Conservation (phyloP, 1,140 invertebrate genomes). For the Riptortus pedestris region DNA sequence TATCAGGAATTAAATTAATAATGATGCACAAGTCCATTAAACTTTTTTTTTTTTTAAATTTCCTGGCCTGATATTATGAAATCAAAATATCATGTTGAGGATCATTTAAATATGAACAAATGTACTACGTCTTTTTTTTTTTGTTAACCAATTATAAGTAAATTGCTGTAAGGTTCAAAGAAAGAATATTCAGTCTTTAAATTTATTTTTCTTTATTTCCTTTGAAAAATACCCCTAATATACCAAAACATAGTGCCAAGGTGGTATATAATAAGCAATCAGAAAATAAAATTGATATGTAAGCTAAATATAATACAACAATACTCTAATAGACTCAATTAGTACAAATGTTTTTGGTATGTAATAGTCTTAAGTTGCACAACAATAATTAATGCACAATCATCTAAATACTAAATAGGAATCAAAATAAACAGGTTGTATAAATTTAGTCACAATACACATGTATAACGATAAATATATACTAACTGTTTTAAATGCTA, state of each 20-base stretch:
- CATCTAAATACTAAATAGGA: constrained; percentile 26
- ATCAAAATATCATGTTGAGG: no score
- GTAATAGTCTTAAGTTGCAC: constrained; percentile 27
- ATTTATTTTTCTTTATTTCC: constrained; percentile 19
- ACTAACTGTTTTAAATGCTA: constrained; percentile 12
- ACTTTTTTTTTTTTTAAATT: no score
- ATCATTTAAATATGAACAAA: no score
- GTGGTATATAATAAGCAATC: constrained; percentile 26
- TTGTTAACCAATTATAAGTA: no score
- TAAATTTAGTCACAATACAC: constrained; percentile 27
- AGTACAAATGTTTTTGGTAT: constrained; percentile 28
- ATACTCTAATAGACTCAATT: constrained; percentile 20
- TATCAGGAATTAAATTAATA: no score
- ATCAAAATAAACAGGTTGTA: constrained; percentile 27
- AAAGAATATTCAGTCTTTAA: no score
- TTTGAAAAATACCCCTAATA: constrained; percentile 26
- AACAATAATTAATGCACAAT: constrained; percentile 27
- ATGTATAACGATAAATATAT: constrained; percentile 19
- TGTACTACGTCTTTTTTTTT: no score
- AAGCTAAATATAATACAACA: constrained; percentile 25
- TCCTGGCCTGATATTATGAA: no score
- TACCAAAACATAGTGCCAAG: constrained; percentile 25
- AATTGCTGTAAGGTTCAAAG: no score
- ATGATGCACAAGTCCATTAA: no score
- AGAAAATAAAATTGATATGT: constrained; percentile 27